Percentiles rank a stretch among this genome's conserved stretches.
Conservation (phyloP, 2,113 vertebrate species). For the Sturnira hondurensis region DNA sequence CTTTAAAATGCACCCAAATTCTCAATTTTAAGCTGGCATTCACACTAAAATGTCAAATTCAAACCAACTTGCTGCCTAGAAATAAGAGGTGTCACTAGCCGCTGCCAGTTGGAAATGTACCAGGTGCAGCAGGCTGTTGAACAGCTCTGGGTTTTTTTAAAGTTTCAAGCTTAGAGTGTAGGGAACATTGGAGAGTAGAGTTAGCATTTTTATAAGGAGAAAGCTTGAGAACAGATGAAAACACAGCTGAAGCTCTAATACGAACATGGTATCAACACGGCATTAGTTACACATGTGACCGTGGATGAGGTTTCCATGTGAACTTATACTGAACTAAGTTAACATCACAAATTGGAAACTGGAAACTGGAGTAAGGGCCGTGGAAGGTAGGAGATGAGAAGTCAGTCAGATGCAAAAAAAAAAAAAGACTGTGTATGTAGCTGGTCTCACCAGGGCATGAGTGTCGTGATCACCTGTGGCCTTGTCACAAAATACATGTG, state of each 20-base stretch:
- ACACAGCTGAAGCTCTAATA: constrained; percentile 13
- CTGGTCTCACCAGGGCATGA: neutral
- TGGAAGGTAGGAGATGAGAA: neutral
- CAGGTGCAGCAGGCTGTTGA: constrained; percentile 50
- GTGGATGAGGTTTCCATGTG: neutral
- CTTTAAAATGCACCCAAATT: constrained; percentile 23
- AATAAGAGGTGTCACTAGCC: constrained; percentile 47
- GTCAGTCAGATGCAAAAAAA: neutral
- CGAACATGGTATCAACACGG: neutral
- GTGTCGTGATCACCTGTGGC: neutral
- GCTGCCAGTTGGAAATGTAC: constrained; percentile 46
- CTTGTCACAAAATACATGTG: neutral
- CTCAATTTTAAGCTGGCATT: constrained; percentile 52
- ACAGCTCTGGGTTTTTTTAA: constrained; percentile 53
- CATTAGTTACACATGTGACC: neutral
- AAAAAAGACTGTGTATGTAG: neutral
- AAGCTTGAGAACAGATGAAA: constrained; percentile 46
- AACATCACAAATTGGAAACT: neutral
- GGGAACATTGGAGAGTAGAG: constrained; percentile 11
- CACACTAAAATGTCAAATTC: constrained; percentile 58
- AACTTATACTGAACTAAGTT: neutral
- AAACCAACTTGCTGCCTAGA: constrained; percentile 52
- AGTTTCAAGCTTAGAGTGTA: constrained; percentile 38
- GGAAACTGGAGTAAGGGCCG: neutral
- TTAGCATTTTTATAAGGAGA: constrained; percentile 47